Evolutionary conservation across 2,113 vertebrate species (phyloP).

Genomic region (rat (Rattus norvegicus)): GRCr8 NC_086032.1:78772501-78773000

Average conservation of each 20-base stretch:
- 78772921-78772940: not conserved
- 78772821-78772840: not conserved
- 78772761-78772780: not conserved
- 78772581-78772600: fast-evolving
- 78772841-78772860: not conserved
- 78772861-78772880: not conserved
- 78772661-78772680: not conserved
- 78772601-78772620: not conserved
- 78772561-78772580: fast-evolving
- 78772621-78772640: not conserved
- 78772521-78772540: fast-evolving
- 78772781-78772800: not conserved
- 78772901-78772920: fast-evolving
- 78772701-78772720: not conserved
- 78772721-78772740: not conserved
- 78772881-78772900: not conserved
- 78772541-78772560: not conserved
- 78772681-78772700: not conserved
- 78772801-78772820: not conserved
- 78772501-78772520: fast-evolving
- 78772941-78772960: not conserved
- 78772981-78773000: not conserved
- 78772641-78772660: not conserved
- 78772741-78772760: fast-evolving
- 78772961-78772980: not conserved